Conservation (phyloP, 2,888 invertebrate species). For the Macaria notata region DNA sequence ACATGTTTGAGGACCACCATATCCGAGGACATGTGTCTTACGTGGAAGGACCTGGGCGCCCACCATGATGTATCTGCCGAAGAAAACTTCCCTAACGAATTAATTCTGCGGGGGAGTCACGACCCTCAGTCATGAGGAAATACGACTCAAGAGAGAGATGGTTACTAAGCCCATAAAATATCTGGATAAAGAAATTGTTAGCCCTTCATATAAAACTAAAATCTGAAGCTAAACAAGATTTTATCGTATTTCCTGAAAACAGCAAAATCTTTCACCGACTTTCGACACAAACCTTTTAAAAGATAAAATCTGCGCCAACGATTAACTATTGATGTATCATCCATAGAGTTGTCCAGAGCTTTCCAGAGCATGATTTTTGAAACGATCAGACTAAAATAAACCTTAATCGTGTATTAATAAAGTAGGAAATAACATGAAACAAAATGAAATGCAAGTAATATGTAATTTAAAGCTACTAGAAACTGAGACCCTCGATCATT, state of each 20-base stretch:
- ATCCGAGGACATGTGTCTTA: too few relatives aligned
- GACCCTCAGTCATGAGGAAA: too few relatives aligned
- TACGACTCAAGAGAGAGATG: too few relatives aligned
- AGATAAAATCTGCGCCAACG: constrained; percentile 38
- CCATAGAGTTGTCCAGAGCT: constrained; percentile 56
- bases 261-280: constrained; percentile 1
- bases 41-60: too few relatives aligned
- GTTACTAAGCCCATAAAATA: too few relatives aligned
- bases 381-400: constrained; percentile 5
- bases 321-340: constrained; percentile 53
- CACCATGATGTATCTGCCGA: too few relatives aligned
- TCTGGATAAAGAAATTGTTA: too few relatives aligned
- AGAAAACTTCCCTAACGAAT: too few relatives aligned
- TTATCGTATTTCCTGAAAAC: background rate
- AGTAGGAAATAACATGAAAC: constrained; percentile 29
- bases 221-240: too few relatives aligned
- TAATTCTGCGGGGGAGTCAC: too few relatives aligned
- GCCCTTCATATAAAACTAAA: too few relatives aligned
- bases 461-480: constrained; percentile 58
- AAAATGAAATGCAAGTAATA: constrained; percentile 43
- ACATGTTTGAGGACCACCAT: too few relatives aligned
- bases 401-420: constrained; percentile 26
- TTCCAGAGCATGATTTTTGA: constrained; percentile 38
- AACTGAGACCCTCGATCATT: constrained; percentile 62
- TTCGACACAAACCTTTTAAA: constrained; percentile 11